Percentiles rank a stretch among this genome's conserved stretches.
Conservation (phyloP, 1,140 invertebrate species). For the Colletes gigas region DNA sequence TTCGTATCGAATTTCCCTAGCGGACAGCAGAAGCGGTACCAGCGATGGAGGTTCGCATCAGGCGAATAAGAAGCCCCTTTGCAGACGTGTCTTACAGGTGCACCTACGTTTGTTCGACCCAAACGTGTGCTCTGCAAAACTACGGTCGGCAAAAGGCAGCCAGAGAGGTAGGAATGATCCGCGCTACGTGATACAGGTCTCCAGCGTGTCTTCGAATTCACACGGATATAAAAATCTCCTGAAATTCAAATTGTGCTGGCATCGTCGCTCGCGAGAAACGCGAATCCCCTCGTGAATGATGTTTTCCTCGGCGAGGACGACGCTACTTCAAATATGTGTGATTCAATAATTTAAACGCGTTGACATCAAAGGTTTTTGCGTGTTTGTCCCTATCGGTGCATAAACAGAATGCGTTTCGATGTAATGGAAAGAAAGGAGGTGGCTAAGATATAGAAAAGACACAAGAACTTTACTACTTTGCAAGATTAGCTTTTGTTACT, state of each 20-base stretch:
- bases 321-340: slow-evolving; percentile 20
- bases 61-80: slow-evolving; percentile 66
- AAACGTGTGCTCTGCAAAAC: slow-evolving; percentile 43
- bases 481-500: too few species aligned
- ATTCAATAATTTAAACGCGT: slow-evolving; percentile 42
- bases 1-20: slow-evolving; percentile 77
- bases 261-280: slow-evolving; percentile 29
- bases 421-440: not conserved
- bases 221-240: slow-evolving; percentile 61
- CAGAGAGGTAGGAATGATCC: slow-evolving; percentile 19
- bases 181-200: slow-evolving; percentile 52
- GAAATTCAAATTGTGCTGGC: slow-evolving; percentile 59
- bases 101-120: slow-evolving; percentile 52
- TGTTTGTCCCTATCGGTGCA: not conserved
- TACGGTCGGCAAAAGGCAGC: slow-evolving; percentile 43
- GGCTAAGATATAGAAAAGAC: too few species aligned
- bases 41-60: slow-evolving; percentile 62
- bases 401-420: not conserved
- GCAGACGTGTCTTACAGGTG: slow-evolving; percentile 52
- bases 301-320: slow-evolving; percentile 16
- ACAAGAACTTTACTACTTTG: too few species aligned
- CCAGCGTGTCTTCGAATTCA: slow-evolving; percentile 50
- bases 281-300: slow-evolving; percentile 31
- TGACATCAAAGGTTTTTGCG: not conserved
- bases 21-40: slow-evolving; percentile 65